Evolutionary conservation across 2,888 invertebrate genomes (phyloP).

Genomic region (Pantelozetes paolii): DNA sequence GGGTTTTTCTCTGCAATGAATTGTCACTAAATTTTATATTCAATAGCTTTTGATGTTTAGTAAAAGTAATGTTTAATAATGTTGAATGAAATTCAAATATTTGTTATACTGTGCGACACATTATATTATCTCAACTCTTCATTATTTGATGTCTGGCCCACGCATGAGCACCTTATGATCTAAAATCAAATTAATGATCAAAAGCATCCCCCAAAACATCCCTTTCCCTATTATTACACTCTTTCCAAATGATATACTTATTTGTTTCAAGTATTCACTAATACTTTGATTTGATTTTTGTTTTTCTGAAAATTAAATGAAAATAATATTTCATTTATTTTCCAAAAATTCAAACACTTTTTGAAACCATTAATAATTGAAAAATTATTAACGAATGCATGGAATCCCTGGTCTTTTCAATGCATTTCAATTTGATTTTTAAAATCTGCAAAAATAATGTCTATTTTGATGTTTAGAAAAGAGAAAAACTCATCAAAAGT

Average conservation of each 20-base stretch:
- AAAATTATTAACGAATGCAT: too few relatives aligned
- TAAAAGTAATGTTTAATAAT: slow-evolving; percentile 29
- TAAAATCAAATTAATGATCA: slow-evolving; percentile 4
- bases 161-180: not conserved
- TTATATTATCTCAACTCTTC: slow-evolving; percentile 10
- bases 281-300: not conserved
- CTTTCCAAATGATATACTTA: slow-evolving; percentile 12
- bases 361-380: too few relatives aligned
- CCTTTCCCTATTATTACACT: not conserved
- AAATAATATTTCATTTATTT: too few relatives aligned
- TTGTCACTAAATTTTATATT: not conserved
- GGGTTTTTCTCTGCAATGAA: not conserved
- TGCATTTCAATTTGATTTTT: not conserved
- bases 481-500: slow-evolving; percentile 28
- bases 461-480: not conserved
- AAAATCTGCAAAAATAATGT: not conserved
- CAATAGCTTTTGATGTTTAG: not conserved
- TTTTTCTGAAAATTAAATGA: not conserved
- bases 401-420: too few relatives aligned
- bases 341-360: too few relatives aligned
- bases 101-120: slow-evolving; percentile 19
- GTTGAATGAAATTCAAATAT: slow-evolving; percentile 23
- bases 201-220: not conserved
- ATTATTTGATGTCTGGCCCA: slow-evolving; percentile 10
- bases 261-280: not conserved